These are phyloP conservation scores for Periophthalmodon schlosseri DNA, from an alignment of 2,113 vertebrate species.

Conservation along the genomic window DNA sequence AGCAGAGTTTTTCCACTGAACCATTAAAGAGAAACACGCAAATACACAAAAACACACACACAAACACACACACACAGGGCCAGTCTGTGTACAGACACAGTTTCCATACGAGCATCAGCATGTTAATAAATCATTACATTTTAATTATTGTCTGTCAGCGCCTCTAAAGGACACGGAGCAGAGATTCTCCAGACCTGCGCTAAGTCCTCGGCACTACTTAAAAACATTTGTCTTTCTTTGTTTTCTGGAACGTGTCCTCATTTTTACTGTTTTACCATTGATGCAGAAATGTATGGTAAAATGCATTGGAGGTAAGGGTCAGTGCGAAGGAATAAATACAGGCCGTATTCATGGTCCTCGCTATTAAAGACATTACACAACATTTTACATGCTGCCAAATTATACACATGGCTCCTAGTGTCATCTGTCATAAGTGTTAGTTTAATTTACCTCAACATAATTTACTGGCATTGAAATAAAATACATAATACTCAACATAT, in stretches of 20 bases:
- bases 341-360: constrained; percentile 23
- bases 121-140: constrained; percentile 80
- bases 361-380: constrained; percentile 25
- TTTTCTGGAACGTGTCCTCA: constrained; percentile 33
- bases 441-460: not conserved
- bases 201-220: constrained; percentile 45
- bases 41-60: constrained; percentile 2
- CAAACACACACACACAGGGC: constrained; percentile 23
- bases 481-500: not conserved
- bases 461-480: not conserved
- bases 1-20: constrained; percentile 67
- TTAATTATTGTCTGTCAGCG: constrained; percentile 80
- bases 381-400: constrained; percentile 36
- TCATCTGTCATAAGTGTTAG: constrained; percentile 28
- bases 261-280: constrained; percentile 12
- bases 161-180: constrained; percentile 58
- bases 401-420: constrained; percentile 7
- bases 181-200: constrained; percentile 75
- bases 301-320: constrained; percentile 13
- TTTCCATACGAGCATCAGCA: constrained; percentile 71
- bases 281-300: constrained; percentile 11
- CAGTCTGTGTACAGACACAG: constrained; percentile 63
- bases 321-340: constrained; percentile 32
- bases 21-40: constrained; percentile 55
- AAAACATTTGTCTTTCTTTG: constrained; percentile 32